These are phyloP conservation scores for Osmerus eperlanus DNA, from an alignment of 2,113 vertebrate genomes.

Conservation along the genomic window DNA sequence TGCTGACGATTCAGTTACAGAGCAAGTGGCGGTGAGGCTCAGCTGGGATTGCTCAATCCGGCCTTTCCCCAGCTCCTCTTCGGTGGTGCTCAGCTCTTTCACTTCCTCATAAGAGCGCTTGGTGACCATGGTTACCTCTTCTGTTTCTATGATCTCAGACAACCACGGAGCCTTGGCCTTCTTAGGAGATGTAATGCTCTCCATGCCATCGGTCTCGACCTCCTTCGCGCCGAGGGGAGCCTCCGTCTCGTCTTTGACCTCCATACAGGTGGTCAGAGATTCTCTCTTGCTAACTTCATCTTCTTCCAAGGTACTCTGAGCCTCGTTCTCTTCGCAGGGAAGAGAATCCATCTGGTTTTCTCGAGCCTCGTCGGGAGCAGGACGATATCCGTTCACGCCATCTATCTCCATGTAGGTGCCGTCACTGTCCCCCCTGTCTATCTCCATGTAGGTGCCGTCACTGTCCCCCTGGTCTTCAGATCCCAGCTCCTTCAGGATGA, in stretches of 20 bases:
- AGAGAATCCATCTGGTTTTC: background rate
- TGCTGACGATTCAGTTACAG: constrained; percentile 44
- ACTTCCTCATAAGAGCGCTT: constrained; percentile 25
- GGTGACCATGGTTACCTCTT: constrained; percentile 9
- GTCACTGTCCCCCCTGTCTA: background rate
- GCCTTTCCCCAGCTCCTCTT: constrained; percentile 28
- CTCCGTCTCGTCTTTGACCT: constrained; percentile 8
- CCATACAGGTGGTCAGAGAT: background rate
- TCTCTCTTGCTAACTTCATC: background rate
- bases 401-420: background rate
- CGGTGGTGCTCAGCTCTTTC: constrained; percentile 9
- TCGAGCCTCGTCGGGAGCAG: constrained; percentile 63
- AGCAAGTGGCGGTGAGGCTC: constrained; percentile 26
- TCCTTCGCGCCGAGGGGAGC: constrained; percentile 10
- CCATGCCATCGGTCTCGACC: background rate
- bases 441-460: background rate
- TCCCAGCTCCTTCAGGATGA: constrained; percentile 60
- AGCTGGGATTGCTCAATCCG: constrained; percentile 26
- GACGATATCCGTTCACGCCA: constrained; percentile 60
- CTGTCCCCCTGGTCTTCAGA: constrained; percentile 32
- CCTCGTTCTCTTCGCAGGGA: background rate
- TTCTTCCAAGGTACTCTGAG: background rate
- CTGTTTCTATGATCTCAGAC: constrained; percentile 33
- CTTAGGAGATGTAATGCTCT: background rate
- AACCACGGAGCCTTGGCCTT: constrained; percentile 66